phyloP scores from a whole-genome alignment of 2,888 invertebrate genomes.

The Cosmia trapezina region DNA sequence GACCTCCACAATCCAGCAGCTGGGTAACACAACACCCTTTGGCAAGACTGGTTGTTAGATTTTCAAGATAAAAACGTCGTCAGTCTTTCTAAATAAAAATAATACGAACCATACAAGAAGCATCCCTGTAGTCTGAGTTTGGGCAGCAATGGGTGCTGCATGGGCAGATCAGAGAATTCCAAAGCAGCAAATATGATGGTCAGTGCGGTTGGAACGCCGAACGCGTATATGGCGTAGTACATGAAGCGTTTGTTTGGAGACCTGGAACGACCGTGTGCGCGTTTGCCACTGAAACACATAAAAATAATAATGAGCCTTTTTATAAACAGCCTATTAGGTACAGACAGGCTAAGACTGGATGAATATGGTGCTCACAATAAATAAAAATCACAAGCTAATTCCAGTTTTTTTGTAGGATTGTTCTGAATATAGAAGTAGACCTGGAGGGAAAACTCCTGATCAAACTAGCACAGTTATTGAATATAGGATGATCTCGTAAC shows the following conservation, averaged over 20 bases:
- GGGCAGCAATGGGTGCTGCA: constrained; percentile 74
- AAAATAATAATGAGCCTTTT: background rate
- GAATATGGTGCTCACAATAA: background rate
- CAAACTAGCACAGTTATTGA: background rate
- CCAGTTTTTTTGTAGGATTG: background rate
- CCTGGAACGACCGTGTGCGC: constrained; percentile 74
- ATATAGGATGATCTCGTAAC: background rate
- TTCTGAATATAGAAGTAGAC: background rate
- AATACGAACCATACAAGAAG: constrained; percentile 78
- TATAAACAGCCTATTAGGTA: background rate
- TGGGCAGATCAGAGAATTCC: constrained; percentile 80
- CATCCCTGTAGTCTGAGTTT: constrained; percentile 79
- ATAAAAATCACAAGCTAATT: background rate
- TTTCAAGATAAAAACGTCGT: background rate
- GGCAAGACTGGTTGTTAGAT: background rate
- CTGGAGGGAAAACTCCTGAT: no score
- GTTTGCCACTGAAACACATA: constrained; percentile 81
- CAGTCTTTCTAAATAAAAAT: background rate
- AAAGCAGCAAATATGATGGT: constrained; percentile 77
- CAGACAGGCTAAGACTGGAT: no score
- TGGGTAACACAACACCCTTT: no score
- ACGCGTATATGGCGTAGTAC: constrained; percentile 82
- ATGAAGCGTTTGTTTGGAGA: constrained; percentile 76
- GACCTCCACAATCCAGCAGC: background rate
- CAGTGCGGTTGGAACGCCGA: constrained; percentile 79